Base-by-base conservation (phyloP, 2,888 invertebrate genomes). In the Eilema griseolum region DNA sequence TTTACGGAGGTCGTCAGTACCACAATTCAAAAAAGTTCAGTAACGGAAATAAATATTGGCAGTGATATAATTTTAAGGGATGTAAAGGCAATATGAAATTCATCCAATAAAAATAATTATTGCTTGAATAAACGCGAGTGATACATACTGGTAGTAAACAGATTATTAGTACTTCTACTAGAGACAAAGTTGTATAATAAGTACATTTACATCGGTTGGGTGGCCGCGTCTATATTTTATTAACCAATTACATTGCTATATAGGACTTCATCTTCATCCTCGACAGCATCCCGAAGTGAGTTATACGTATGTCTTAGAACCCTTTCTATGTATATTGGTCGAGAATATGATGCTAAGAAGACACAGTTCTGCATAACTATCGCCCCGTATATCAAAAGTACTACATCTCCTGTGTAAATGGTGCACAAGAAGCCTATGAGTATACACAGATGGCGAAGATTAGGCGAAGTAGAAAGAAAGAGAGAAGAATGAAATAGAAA, bases 331-430 rank as follows among this genome's bases (percentile, higher is more conserved):
- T 96, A 96, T 59, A 94, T 84, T 0, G 96, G 96, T 69, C 96
- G 92, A 23, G 94, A 93, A 77, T 95, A 96, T 1, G 95, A 89
- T 0, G 96, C 93, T 68, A 96, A 86, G 78, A 96, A 92, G 10
- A 96, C 69, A 74, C 96, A 93, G 78, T 96, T 96, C 83, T 96
- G 96, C 91, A 96, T 93, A 20, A 96, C 85, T 24, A 96, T 90
- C 0, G 96, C 96, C 71, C 96, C 96, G 78, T 96, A 96, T 80
- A 96, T 95, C 89, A 96, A 92, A 20, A 96, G 91, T 1, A 96
- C 94, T 2, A 89, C 83, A 33, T 93, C 92, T 2, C 88, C 89
- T 7, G 92, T 92, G 79, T 94, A 91, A 8, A 88, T 74, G 11
- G 94, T 89, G 78, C 95, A 93, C n/a, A 95, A 85, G 76, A 92